Evolutionary conservation across 2,797 vertebrate genomes (phyloP).

Genomic region (Gallinago stenura): DNA sequence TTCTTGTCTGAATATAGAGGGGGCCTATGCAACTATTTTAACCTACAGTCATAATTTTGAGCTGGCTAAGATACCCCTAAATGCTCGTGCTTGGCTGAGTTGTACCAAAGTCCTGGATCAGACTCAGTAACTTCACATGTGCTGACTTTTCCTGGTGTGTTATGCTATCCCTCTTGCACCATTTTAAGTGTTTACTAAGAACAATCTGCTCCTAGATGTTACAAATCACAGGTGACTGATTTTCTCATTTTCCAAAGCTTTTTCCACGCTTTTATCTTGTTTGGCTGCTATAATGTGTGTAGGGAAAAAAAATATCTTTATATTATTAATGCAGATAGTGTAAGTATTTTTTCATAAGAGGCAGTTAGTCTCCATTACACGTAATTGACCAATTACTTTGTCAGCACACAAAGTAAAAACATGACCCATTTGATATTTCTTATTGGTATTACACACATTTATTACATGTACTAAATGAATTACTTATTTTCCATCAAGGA

Average conservation of each 20-base stretch:
- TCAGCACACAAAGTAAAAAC: slow-evolving; percentile 36
- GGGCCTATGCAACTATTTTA: not conserved
- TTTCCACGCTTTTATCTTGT: not conserved
- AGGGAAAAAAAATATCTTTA: not conserved
- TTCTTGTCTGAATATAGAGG: not conserved
- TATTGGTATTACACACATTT: not conserved
- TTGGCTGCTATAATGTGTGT: not conserved
- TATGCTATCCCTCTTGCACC: not conserved
- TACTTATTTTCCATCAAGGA: not conserved
- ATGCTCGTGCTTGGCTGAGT: fast-evolving
- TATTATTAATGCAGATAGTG: not conserved
- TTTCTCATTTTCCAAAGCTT: not conserved
- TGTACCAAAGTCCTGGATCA: fast-evolving
- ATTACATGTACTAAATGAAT: not conserved
- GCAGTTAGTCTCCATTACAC: slow-evolving; percentile 23
- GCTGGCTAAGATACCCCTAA: not conserved
- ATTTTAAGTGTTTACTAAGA: not conserved
- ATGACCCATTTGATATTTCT: not conserved
- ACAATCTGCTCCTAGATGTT: not conserved
- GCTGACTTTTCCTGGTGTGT: not conserved
- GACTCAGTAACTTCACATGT: fast-evolving
- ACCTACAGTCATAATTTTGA: not conserved
- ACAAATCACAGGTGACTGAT: not conserved
- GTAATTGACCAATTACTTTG: slow-evolving; percentile 50
- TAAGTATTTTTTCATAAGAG: not conserved